Percentiles rank a stretch among this genome's conserved stretches.
Conservation (phyloP, 2,113 vertebrate genomes). For the Brienomyrus brachyistius region DNA sequence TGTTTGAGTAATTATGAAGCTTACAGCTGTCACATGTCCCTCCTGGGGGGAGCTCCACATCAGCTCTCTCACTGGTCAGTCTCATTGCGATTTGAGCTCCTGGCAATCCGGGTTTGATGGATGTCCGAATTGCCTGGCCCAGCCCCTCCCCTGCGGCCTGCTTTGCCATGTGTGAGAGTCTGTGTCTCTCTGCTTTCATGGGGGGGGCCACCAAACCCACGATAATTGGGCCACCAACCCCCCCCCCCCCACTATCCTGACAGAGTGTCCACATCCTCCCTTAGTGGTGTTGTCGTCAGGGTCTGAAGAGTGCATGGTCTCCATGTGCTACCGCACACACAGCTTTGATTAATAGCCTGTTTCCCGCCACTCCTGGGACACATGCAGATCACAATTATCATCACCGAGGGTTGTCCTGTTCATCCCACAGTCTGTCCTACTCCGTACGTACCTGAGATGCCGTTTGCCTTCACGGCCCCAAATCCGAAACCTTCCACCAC, state of each 20-base stretch:
- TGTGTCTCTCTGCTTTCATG: neutral
- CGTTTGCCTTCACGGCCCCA: neutral
- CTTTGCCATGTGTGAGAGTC: neutral
- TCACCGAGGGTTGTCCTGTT: neutral
- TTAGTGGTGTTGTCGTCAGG: neutral
- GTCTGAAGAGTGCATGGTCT: neutral
- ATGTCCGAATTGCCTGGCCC: neutral
- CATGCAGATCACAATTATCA: neutral
- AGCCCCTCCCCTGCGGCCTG: neutral
- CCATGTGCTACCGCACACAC: neutral
- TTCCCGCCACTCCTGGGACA: neutral
- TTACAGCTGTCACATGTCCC: neutral
- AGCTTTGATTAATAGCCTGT: neutral
- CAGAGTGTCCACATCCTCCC: constrained; percentile 30
- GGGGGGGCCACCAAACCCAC: constrained; percentile 18
- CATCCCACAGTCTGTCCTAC: neutral
- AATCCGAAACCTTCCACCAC: neutral
- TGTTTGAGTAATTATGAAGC: neutral
- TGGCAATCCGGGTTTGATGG: neutral
- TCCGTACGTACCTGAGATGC: neutral
- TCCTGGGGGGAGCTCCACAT: neutral
- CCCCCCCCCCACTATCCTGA: constrained; percentile 34
- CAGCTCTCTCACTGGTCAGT: neutral
- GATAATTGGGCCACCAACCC: constrained; percentile 49
- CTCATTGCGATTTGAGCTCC: neutral